Evolutionary conservation across 1,140 invertebrate genomes (phyloP).

Genomic region (Drosophila setifemur): DNA sequence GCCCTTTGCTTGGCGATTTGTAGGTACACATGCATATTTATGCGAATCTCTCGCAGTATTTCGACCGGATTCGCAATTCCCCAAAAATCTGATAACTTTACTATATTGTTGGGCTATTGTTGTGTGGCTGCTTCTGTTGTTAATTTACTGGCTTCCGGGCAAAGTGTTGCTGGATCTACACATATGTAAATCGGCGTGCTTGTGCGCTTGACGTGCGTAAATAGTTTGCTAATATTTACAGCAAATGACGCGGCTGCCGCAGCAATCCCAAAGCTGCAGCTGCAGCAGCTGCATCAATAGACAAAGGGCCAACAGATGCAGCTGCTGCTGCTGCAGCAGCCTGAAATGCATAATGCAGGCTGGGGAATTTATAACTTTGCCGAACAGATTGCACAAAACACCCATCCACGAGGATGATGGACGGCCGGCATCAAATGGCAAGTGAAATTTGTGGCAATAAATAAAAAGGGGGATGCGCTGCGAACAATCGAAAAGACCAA

Average conservation of each 20-base stretch:
- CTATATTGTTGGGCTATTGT: slow-evolving; percentile 1
- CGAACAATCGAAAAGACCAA: slow-evolving; percentile 39
- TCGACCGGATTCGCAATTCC: not conserved
- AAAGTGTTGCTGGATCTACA: slow-evolving; percentile 22
- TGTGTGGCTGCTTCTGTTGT: slow-evolving; percentile 16
- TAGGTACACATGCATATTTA: slow-evolving; percentile 26
- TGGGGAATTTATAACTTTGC: slow-evolving; percentile 68
- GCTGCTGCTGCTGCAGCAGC: not conserved
- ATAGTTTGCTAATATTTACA: slow-evolving; percentile 73
- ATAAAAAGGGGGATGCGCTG: slow-evolving; percentile 38
- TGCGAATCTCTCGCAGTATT: slow-evolving; percentile 20
- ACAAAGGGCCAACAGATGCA: no score
- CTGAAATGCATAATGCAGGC: slow-evolving; percentile 55
- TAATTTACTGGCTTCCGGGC: slow-evolving; percentile 44
- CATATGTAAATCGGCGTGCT: slow-evolving; percentile 18
- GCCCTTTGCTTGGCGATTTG: not conserved
- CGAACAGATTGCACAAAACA: slow-evolving; percentile 58
- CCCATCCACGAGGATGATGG: slow-evolving; percentile 55
- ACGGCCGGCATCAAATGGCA: slow-evolving; percentile 52
- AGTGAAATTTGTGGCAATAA: slow-evolving; percentile 70
- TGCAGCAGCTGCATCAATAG: slow-evolving; percentile 43
- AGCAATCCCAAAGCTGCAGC: slow-evolving; percentile 43
- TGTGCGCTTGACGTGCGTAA: slow-evolving; percentile 65
- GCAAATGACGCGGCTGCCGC: slow-evolving; percentile 37
- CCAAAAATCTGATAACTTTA: slow-evolving; percentile 23